Base-by-base conservation (phyloP, 2,113 vertebrate genomes). In the Nycticebus coucang region DNA sequence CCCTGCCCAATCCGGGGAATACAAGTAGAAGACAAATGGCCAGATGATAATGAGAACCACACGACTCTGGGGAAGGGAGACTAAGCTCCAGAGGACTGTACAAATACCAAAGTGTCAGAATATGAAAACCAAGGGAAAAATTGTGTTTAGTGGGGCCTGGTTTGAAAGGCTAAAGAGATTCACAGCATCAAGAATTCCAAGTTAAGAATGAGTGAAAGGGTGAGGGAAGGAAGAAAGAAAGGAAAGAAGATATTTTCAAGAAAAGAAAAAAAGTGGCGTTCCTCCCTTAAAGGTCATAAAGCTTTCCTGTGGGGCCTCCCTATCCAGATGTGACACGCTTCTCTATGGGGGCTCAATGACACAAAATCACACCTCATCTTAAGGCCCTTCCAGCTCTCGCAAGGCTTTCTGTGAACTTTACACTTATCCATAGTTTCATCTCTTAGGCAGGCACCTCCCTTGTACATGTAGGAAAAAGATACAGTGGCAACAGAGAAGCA, bases 321-420 rank as follows among this genome's bases (percentile, higher is more conserved):
- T 97, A 93, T 94, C 97, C 97, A 98, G 96, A 98, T 97, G 98
- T 96, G 78, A 91, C 96, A 96, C 80, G 77, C 97, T 96, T 98
- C 96, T 28, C 7, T 13, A 79, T 50, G 37, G 96, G 85, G 66
- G 53, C 96, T 96, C 78, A 84, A 21, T 86, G 97, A 98, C 93
- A 96, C 93, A 93, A 95, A 96, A 93, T 98, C 98, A 91, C 97
- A 97, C 98, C 97, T 89, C 89, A 97, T 97, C 93, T 97, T 92
- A 95, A 68, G 93, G 97, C 95, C 86, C 92, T 93, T 96, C 71
- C 60, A 84, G 69, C 50, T 93, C 96, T 98, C 97, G 95, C 97
- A 97, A 96, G 94, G 91, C 92, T 96, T 96, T 97, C 95, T 82
- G 92, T 85, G 98, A 98, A 98, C 96, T 97, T 97, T 93, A 97